Evolutionary conservation across 1,140 invertebrate species (phyloP).

Genomic region (Aphelenchoides fujianensis): DNA sequence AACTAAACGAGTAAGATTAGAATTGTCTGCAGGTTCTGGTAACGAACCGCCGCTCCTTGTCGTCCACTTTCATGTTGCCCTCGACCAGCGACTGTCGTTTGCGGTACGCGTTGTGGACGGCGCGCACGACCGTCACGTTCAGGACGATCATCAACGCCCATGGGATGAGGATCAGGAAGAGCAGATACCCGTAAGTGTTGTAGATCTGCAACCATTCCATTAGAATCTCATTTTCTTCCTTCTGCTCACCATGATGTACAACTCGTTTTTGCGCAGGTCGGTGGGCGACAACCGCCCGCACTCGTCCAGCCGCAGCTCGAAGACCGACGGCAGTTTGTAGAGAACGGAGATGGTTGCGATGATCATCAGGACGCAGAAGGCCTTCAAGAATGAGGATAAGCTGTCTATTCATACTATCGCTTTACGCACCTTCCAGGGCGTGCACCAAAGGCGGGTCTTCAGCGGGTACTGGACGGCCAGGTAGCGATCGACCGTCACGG

Average conservation of each 20-base stretch:
- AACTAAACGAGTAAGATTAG: constrained; percentile 33
- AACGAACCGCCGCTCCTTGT: constrained; percentile 37
- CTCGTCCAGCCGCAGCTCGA: constrained; percentile 56
- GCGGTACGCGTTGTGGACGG: constrained; percentile 50
- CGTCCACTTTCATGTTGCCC: constrained; percentile 43
- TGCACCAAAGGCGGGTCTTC: constrained; percentile 49
- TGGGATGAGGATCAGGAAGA: constrained; percentile 52
- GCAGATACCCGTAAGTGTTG: constrained; percentile 58
- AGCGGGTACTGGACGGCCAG: constrained; percentile 58
- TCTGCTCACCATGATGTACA: constrained; percentile 45
- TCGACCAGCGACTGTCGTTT: constrained; percentile 44
- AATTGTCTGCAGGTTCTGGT: not conserved
- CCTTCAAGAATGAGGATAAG: constrained; percentile 12
- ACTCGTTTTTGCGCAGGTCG: constrained; percentile 42
- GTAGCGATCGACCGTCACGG: constrained; percentile 58
- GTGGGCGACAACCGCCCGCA: constrained; percentile 47
- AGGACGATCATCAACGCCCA: constrained; percentile 58
- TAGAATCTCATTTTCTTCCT: not conserved
- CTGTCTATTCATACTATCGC: constrained; percentile 16
- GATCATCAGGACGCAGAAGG: constrained; percentile 23
- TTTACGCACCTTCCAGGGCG: constrained; percentile 31
- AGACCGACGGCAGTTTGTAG: constrained; percentile 58
- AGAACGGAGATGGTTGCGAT: constrained; percentile 31
- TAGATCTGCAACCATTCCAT: constrained; percentile 30
- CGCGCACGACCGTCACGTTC: constrained; percentile 42